Evolutionary conservation across 2,888 invertebrate species (phyloP), one percentile per base, ranked within the genome.

Genomic region (Hybos culiciformis): DNA sequence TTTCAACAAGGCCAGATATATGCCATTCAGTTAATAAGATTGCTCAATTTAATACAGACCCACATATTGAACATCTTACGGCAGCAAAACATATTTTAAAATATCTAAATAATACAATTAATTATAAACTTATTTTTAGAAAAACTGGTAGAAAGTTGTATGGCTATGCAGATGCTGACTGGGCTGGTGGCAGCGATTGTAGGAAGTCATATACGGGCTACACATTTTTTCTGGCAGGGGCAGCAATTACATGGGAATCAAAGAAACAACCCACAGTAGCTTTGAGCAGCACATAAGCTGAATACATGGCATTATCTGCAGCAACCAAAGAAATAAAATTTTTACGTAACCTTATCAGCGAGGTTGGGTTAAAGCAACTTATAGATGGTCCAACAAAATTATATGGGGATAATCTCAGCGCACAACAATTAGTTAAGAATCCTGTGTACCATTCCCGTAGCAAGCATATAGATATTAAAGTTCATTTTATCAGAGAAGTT

Each of bases 391-490:
- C 45, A 9, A 38, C 26, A 17, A 34, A 29, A 9, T 9, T 48
- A 14, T 15, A 32, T 21, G 42, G 46, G 3, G 49, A 46, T 26
- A 49, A 49, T 21, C 29, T 47, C 19, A 46, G 42, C n/a, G 46
- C 46, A 24, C 29, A 38, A 18, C 29, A 47, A 17, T 29, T 46
- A 24, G 47, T 49, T 9, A 47, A 42, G 39, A 48, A 46, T 17
- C 45, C 44, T 7, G 47, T 48, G 3, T 42, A 47, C 29, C 50
- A 48, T 38, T 39, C 44, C 9, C 23, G 47, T 14, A 37, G 38
- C 32, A 50, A 50, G 23, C 48, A 45, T 29, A 47, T 48, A n/a
- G 48, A 46, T 34, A 46, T 46, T 15, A 24, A 40, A 29, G 47
- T 41, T 34, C 48, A 49, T 39, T 40, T 44, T 41, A 24, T 48